phyloP scores from a whole-genome alignment of 2,888 invertebrate genomes.

The Ligdia adustata region DNA sequence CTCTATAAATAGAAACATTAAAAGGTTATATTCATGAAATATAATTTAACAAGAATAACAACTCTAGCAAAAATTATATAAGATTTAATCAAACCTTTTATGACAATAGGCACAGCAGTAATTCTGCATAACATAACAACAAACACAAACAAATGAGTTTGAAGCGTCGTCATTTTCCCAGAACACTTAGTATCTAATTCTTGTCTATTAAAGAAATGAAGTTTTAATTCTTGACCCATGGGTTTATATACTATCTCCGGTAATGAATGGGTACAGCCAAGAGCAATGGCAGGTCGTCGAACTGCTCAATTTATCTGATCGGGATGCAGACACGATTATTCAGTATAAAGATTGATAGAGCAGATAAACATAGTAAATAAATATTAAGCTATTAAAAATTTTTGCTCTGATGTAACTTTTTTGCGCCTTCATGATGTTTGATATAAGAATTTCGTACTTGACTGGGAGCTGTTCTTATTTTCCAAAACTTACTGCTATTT shows the following conservation, averaged over 20 bases:
- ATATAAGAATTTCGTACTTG: too few relatives aligned
- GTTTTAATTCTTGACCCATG: slow-evolving; percentile 33
- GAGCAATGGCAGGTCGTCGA: slow-evolving; percentile 34
- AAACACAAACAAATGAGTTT: slow-evolving; percentile 23
- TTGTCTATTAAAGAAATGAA: slow-evolving; percentile 35
- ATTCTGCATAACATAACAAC: slow-evolving; percentile 30
- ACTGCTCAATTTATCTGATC: slow-evolving; percentile 28
- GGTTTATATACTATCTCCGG: slow-evolving; percentile 36
- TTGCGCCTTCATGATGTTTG: too few relatives aligned
- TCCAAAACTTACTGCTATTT: too few relatives aligned
- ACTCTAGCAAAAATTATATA: not conserved
- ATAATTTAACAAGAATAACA: not conserved
- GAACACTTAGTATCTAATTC: slow-evolving; percentile 35
- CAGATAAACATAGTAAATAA: slow-evolving; percentile 19
- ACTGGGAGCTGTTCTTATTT: too few relatives aligned
- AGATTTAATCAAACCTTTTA: slow-evolving; percentile 52
- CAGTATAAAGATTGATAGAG: slow-evolving; percentile 28
- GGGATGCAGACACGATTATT: slow-evolving; percentile 29
- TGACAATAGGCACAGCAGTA: slow-evolving; percentile 50
- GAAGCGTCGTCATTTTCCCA: slow-evolving; percentile 30
- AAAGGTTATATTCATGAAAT: not conserved
- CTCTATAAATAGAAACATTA: slow-evolving; percentile 49
- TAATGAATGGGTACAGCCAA: slow-evolving; percentile 23
- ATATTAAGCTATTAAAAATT: too few relatives aligned
- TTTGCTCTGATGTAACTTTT: too few relatives aligned